A percentile compares a stretch with the other conserved stretches of the same genome.
Conservation (phyloP, 1,140 invertebrate species). For the Pentalonia nigronervosa region DNA sequence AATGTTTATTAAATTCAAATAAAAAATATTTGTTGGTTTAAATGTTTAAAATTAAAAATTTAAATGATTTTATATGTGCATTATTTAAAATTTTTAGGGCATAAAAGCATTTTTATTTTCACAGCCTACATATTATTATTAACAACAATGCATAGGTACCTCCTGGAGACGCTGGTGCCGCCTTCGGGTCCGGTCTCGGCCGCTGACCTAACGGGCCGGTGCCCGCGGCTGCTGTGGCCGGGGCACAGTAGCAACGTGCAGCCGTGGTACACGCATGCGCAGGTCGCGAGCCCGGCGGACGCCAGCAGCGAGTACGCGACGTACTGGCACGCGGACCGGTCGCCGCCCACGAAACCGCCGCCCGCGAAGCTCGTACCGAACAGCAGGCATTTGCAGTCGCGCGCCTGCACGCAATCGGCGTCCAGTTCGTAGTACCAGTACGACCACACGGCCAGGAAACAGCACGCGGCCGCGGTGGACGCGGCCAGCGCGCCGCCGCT, state of each 20-base stretch:
- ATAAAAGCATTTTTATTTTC: no score
- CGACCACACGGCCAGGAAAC: conserved; percentile 28
- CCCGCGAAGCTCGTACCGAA: conserved; percentile 23
- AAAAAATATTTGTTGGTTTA: no score
- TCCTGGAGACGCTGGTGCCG: neutral
- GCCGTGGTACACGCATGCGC: neutral
- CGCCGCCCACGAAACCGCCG: conserved; percentile 23
- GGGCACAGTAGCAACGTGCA: neutral
- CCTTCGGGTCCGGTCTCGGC: no score
- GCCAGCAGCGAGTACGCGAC: neutral
- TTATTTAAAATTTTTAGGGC: no score
- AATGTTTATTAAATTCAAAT: no score
- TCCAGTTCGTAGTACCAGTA: conserved; percentile 46
- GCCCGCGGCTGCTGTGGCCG: neutral
- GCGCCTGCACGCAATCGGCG: neutral
- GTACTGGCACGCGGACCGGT: conserved; percentile 1
- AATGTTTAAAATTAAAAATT: no score
- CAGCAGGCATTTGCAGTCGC: conserved; percentile 38
- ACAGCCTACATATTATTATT: no score
- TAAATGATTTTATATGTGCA: no score
- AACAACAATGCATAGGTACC: no score
- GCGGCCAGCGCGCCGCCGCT: neutral
- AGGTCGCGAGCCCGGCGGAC: neutral
- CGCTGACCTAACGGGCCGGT: neutral
- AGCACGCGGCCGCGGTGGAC: neutral